Evolutionary conservation across 2,888 invertebrate genomes (phyloP).

Genomic region (Cerceris ruficornis): DNA sequence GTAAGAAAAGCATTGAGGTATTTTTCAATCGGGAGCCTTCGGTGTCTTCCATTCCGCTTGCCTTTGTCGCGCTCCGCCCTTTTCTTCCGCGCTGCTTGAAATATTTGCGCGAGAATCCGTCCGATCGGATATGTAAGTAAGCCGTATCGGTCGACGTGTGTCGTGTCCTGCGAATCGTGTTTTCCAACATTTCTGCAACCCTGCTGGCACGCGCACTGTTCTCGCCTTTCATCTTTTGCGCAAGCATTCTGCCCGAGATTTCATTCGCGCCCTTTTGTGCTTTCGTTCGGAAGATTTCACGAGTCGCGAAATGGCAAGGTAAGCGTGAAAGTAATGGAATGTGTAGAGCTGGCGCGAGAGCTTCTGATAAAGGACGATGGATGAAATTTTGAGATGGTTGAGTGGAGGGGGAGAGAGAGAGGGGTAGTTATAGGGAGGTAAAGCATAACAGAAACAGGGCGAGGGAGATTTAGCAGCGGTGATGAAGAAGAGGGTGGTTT

Average conservation of each 20-base stretch:
- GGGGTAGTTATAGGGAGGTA: no score
- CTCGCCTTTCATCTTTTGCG: not conserved
- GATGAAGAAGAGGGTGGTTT: no score
- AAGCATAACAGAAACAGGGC: no score
- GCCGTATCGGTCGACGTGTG: slow-evolving; percentile 3
- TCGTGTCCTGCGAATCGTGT: slow-evolving; percentile 30
- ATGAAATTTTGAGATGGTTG: no score
- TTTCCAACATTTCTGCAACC: slow-evolving; percentile 25
- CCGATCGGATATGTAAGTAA: slow-evolving; percentile 13
- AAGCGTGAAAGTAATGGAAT: slow-evolving; percentile 25
- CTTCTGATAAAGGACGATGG: not conserved
- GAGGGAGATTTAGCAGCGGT: no score
- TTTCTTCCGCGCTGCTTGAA: slow-evolving; percentile 32
- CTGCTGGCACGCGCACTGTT: not conserved
- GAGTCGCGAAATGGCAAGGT: slow-evolving; percentile 5
- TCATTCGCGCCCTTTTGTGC: not conserved
- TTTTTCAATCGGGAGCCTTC: slow-evolving; percentile 29
- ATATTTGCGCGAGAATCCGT: slow-evolving; percentile 31
- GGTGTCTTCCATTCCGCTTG: slow-evolving; percentile 16
- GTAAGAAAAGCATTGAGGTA: slow-evolving; percentile 16
- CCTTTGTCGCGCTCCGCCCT: slow-evolving; percentile 18
- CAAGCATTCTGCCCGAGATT: not conserved
- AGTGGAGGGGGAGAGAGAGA: no score
- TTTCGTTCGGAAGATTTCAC: no score
- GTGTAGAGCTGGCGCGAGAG: slow-evolving; percentile 11